phyloP scores from a whole-genome alignment of 2,888 invertebrate species.

The Spilarctia lutea region DNA sequence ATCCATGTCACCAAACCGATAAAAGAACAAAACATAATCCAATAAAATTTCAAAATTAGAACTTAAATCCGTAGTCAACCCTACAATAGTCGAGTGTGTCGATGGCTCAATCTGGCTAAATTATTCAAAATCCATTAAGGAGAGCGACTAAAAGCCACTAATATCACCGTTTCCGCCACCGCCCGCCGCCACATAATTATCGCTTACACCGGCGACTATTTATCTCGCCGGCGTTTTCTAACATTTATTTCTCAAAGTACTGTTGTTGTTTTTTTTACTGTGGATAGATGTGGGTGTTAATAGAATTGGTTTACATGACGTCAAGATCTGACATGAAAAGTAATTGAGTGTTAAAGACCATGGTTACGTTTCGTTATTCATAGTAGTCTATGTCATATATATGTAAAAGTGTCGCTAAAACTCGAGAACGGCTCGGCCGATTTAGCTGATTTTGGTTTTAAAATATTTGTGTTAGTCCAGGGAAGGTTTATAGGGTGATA shows the following conservation, averaged over 20 bases:
- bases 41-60: constrained; percentile 2
- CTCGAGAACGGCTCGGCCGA: too few relatives aligned
- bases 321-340: not conserved
- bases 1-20: not conserved
- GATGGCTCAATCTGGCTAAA: constrained; percentile 64
- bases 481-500: too few relatives aligned
- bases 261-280: constrained; percentile 40
- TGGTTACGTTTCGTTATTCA: not conserved
- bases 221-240: constrained; percentile 54
- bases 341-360: not conserved
- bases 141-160: constrained; percentile 73
- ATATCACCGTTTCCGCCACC: constrained; percentile 78
- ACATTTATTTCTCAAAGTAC: constrained; percentile 33
- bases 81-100: constrained; percentile 17
- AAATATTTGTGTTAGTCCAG: too few relatives aligned
- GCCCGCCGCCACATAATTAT: constrained; percentile 47
- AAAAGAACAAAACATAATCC: not conserved
- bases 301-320: constrained; percentile 52
- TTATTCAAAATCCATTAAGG: constrained; percentile 75
- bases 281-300: constrained; percentile 55
- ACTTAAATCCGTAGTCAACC: constrained; percentile 24
- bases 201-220: constrained; percentile 48
- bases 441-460: too few relatives aligned
- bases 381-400: too few relatives aligned
- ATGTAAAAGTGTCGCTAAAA: too few relatives aligned